phyloP scores from a whole-genome alignment of 2,888 invertebrate species.

The Lithodes maja region DNA sequence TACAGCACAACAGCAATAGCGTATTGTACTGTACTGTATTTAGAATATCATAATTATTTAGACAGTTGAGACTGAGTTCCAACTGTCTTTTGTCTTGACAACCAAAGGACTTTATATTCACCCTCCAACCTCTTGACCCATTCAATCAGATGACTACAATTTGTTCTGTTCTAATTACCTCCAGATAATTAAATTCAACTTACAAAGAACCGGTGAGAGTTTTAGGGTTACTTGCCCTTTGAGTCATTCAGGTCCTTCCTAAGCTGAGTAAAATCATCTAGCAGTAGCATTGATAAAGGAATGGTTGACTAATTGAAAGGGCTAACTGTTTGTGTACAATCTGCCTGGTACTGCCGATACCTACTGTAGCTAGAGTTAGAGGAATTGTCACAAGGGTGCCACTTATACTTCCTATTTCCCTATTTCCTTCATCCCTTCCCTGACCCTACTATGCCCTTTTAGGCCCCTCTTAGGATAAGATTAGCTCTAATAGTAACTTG shows the following conservation, averaged over 20 bases:
- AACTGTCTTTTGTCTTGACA: neutral
- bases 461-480: conserved; percentile 56
- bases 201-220: no score
- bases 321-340: neutral
- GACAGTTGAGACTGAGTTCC: neutral
- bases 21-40: neutral
- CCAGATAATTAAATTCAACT: neutral
- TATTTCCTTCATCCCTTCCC: neutral
- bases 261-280: no score
- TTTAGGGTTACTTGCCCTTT: no score
- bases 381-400: neutral
- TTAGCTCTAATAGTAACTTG: conserved; percentile 40
- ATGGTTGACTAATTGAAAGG: no score
- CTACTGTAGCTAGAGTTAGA: neutral
- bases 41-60: neutral
- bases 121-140: neutral
- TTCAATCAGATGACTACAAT: neutral
- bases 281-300: no score
- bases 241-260: no score
- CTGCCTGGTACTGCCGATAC: neutral
- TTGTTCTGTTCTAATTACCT: neutral
- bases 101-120: neutral
- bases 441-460: conserved; percentile 46
- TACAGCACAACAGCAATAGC: neutral
- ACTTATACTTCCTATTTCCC: conserved; percentile 8